These are phyloP conservation scores for Taenaris catops DNA, from an alignment of 2,888 invertebrate species.

Conservation along the genomic window DNA sequence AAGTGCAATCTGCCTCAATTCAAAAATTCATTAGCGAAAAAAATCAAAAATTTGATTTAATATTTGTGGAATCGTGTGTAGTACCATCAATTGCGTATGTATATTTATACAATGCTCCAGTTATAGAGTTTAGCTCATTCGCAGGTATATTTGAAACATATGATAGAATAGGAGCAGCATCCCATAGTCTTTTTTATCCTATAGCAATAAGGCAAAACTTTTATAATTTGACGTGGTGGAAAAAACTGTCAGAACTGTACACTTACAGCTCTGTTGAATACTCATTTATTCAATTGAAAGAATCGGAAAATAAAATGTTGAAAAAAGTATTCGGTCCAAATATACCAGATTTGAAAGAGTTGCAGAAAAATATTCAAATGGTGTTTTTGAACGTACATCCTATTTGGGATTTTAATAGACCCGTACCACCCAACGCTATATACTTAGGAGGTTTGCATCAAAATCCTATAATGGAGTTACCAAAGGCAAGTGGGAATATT, in stretches of 20 bases:
- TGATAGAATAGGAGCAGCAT: slow-evolving; percentile 25
- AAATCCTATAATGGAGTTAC: slow-evolving; percentile 35
- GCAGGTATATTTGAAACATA: slow-evolving; percentile 24
- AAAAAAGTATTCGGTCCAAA: slow-evolving; percentile 32
- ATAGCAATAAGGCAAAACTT: slow-evolving; percentile 22
- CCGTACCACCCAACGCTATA: slow-evolving; percentile 49
- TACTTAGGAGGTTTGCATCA: slow-evolving; percentile 56
- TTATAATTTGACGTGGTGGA: slow-evolving; percentile 30
- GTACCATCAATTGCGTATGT: slow-evolving; percentile 27
- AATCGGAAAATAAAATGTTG: slow-evolving; percentile 25
- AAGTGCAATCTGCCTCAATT: slow-evolving; percentile 14
- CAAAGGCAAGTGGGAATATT: too few species aligned
- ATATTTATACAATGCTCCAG: slow-evolving; percentile 33
- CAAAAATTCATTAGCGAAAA: slow-evolving; percentile 14
- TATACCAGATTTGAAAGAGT: slow-evolving; percentile 28
- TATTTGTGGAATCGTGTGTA: slow-evolving; percentile 32
- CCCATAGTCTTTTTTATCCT: slow-evolving; percentile 30
- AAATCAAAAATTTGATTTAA: slow-evolving; percentile 31
- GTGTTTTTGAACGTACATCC: slow-evolving; percentile 58
- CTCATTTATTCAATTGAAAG: not conserved
- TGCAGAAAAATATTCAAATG: slow-evolving; percentile 40
- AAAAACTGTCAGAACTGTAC: slow-evolving; percentile 30
- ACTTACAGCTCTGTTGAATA: slow-evolving; percentile 5
- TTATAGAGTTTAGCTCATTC: slow-evolving; percentile 35
- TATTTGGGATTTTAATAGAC: slow-evolving; percentile 44